Conservation (phyloP, 2,113 vertebrate genomes). For the Corythoichthys haematopterus region DNA sequence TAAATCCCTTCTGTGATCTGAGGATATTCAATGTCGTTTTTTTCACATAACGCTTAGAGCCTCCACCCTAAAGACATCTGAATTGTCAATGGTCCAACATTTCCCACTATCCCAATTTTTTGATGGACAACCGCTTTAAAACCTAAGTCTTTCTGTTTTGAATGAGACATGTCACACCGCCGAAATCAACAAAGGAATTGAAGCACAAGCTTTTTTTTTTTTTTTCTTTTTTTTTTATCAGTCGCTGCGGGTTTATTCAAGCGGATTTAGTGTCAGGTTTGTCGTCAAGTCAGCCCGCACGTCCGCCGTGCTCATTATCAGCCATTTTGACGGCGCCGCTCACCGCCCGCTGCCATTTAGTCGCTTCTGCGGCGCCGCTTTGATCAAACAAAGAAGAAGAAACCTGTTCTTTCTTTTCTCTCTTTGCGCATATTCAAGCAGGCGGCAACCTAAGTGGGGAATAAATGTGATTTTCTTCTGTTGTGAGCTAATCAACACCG, state of each 20-base stretch:
- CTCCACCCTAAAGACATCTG: background rate
- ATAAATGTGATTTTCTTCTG: background rate
- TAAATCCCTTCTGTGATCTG: background rate
- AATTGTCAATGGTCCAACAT: background rate
- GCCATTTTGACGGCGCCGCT: slow-evolving; percentile 54
- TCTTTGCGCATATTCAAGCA: background rate
- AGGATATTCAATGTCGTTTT: background rate
- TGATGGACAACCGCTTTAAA: background rate
- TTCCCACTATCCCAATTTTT: background rate
- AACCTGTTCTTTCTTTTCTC: background rate
- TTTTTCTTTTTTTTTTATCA: slow-evolving; percentile 57
- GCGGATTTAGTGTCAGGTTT: slow-evolving; percentile 65
- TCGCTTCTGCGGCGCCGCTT: slow-evolving; percentile 29
- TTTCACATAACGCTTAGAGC: background rate
- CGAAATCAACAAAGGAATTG: slow-evolving; percentile 27
- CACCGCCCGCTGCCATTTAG: slow-evolving; percentile 52
- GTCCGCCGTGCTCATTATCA: slow-evolving; percentile 52
- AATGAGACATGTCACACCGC: background rate
- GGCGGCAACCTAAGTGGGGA: background rate
- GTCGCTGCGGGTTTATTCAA: slow-evolving; percentile 37
- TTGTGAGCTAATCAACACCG: slow-evolving; percentile 1
- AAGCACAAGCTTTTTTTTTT: slow-evolving; percentile 16
- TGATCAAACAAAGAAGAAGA: slow-evolving; percentile 2
- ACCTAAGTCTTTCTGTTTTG: background rate
- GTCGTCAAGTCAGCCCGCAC: slow-evolving; percentile 44